phyloP scores from a whole-genome alignment of 2,113 vertebrate species.

The rat (Rattus norvegicus) region GRCr8 NC_086027.1:88446001-88446500 shows the following conservation, averaged over 20 bases:
- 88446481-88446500: background rate
- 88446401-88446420: background rate
- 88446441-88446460: background rate
- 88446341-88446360: no score
- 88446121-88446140: no score
- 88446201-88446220: no score
- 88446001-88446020: background rate
- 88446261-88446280: background rate
- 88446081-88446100: background rate
- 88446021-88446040: background rate
- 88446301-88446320: background rate
- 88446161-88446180: no score
- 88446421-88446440: no score
- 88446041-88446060: background rate
- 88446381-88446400: background rate
- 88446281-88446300: background rate
- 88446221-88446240: no score
- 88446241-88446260: background rate
- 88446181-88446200: no score
- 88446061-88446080: background rate
- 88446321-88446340: background rate
- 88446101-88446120: background rate
- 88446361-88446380: background rate
- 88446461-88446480: no score
- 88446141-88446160: no score